Base-by-base conservation (phyloP, 2,888 invertebrate species). In the Pantelozetes paolii region DNA sequence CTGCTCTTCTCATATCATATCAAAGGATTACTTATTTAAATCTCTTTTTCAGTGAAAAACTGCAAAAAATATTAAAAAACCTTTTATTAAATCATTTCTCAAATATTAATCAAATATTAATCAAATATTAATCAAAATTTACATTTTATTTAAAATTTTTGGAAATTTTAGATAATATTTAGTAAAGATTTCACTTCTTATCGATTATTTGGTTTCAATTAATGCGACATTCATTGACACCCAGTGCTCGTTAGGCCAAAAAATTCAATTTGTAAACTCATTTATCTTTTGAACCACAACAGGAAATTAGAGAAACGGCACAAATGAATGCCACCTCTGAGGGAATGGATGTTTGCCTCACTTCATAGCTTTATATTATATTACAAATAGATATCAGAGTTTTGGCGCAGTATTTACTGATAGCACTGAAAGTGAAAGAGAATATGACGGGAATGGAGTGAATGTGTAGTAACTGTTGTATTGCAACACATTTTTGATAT, bases 401-500 rank as follows among this genome's bases (percentile, higher is more conserved):
- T 64, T 59, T 2, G 15, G 13, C 28, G 36, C 64, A 64, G 2
- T 40, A 36, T 64, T 64, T 40, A 11, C 64, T 36, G 64, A 64
- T 64, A 64, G 13, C 23, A 54, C 28, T 13, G 20, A 9, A 23
- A 11, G 11, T 64, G 64, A 64, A 36, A 64, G 32, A 64, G 64
- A 64, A 36, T n/a, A 36, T n/a, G 40, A 20, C 32, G 64, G 64
- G 36, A 64, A 64, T 64, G 8, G 30, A 64, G 40, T 64, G 36
- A 64, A 13, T 64, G 64, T 32, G 2, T n/a, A 36, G 5, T 18
- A 13, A 57, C 23, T 59, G 15, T 26, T 1, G 1, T 28, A 1
- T 18, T 64, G 64, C 20, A 64, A 64, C 64, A 64, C 64, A 64
- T 64, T 64, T 64, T 64, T 64, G 64, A 64, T 64, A 36, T 64